Percentiles rank a stretch among this genome's conserved stretches.
Evolutionary conservation across 53 echinoderm and acorn worm species (phyloP).

Genomic region (Holothuria scabra): DNA sequence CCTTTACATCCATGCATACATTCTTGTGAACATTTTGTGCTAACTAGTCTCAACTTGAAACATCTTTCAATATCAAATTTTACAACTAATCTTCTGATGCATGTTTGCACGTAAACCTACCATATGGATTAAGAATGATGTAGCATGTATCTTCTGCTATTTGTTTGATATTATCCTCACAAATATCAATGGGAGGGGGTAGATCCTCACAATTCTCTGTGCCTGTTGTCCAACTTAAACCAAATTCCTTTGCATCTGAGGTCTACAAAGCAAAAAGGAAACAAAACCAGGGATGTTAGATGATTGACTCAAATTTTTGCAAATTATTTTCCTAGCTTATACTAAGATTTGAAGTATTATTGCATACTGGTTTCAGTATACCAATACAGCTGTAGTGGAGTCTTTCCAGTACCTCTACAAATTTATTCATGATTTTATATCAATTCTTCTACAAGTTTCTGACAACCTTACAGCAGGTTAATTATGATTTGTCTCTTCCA

Average conservation of each 20-base stretch:
- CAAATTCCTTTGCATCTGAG: slow-evolving; percentile 55
- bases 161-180: slow-evolving; percentile 32
- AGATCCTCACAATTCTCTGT: slow-evolving; percentile 22
- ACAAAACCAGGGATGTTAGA: neutral
- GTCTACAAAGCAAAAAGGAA: slow-evolving; percentile 21
- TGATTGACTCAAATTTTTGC: neutral
- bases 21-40: too few relatives aligned
- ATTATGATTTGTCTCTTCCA: too few relatives aligned
- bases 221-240: slow-evolving; percentile 62
- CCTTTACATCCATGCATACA: too few relatives aligned
- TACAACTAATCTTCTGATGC: too few relatives aligned
- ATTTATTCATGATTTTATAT: too few relatives aligned
- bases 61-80: too few relatives aligned
- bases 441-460: too few relatives aligned
- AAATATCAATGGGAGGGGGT: slow-evolving; percentile 48
- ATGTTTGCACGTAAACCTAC: neutral
- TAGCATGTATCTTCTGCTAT: slow-evolving; percentile 6
- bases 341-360: neutral
- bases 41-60: too few relatives aligned
- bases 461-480: too few relatives aligned
- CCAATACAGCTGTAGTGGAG: too few relatives aligned
- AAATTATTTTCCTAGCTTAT: neutral
- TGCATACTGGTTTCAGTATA: too few relatives aligned
- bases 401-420: too few relatives aligned
- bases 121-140: slow-evolving; percentile 18